Conservation (phyloP, 2,888 invertebrate species). For the Magallana nippona region DNA sequence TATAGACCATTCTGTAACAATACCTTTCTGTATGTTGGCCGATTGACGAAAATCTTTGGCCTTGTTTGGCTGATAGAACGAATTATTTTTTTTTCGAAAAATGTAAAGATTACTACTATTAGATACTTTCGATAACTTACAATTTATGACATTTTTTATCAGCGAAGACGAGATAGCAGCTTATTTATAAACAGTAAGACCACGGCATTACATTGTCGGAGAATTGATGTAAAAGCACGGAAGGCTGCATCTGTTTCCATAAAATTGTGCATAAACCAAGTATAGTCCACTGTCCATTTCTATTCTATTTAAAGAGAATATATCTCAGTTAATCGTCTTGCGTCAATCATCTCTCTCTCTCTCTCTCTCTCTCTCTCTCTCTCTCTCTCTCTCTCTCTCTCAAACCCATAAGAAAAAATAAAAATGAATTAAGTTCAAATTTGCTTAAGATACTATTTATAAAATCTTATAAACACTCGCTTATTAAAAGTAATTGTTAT, state of each 20-base stretch:
- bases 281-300: too few relatives aligned
- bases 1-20: background rate
- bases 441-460: too few relatives aligned
- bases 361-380: slow-evolving; percentile 44
- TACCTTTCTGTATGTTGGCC: background rate
- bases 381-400: slow-evolving; percentile 40
- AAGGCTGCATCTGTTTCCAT: background rate
- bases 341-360: slow-evolving; percentile 46
- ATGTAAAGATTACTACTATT: background rate
- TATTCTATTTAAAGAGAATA: too few relatives aligned
- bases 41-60: background rate
- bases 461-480: too few relatives aligned
- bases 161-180: background rate
- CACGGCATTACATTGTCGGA: background rate
- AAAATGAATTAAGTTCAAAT: background rate
- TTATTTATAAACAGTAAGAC: slow-evolving; percentile 4
- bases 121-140: slow-evolving; percentile 4
- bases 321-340: slow-evolving; percentile 15
- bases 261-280: background rate
- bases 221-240: background rate
- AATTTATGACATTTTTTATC: background rate
- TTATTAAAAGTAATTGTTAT: too few relatives aligned
- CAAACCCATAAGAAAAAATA: too few relatives aligned
- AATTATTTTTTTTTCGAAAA: background rate
- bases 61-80: background rate